These are phyloP conservation scores for Sesia apiformis DNA, from an alignment of 2,888 invertebrate genomes.

Conservation along the genomic window DNA sequence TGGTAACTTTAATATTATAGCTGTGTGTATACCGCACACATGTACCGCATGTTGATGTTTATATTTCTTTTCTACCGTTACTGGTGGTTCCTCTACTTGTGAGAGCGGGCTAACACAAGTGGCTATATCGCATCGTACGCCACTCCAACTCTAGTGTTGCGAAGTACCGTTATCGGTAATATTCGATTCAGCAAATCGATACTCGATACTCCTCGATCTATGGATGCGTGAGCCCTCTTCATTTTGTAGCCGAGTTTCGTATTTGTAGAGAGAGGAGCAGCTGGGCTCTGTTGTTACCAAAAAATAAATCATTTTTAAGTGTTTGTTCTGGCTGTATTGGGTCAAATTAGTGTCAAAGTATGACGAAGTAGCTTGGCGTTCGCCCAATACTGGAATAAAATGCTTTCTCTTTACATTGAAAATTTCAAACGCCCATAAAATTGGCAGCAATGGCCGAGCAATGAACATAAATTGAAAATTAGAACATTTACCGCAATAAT, in stretches of 20 bases:
- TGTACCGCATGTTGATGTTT: too few species aligned
- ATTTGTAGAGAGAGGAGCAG: not conserved
- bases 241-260: conserved; percentile 14
- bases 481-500: too few species aligned
- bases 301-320: not conserved
- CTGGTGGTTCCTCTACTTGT: too few species aligned
- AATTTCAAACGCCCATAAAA: not conserved
- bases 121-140: conserved; percentile 2
- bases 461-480: too few species aligned
- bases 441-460: too few species aligned
- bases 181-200: conserved; percentile 26
- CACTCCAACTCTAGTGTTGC: not conserved
- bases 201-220: conserved; percentile 15
- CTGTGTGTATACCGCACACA: too few species aligned
- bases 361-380: not conserved
- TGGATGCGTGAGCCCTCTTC: conserved; percentile 29
- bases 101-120: not conserved
- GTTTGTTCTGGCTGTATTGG: not conserved
- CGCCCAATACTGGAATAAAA: not conserved
- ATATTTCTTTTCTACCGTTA: too few species aligned
- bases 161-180: conserved; percentile 27
- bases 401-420: not conserved
- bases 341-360: not conserved
- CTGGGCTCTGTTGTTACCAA: not conserved
- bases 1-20: too few species aligned